Base-by-base conservation (phyloP, 2,113 vertebrate genomes). In the Tetraodon nigroviridis region DNA sequence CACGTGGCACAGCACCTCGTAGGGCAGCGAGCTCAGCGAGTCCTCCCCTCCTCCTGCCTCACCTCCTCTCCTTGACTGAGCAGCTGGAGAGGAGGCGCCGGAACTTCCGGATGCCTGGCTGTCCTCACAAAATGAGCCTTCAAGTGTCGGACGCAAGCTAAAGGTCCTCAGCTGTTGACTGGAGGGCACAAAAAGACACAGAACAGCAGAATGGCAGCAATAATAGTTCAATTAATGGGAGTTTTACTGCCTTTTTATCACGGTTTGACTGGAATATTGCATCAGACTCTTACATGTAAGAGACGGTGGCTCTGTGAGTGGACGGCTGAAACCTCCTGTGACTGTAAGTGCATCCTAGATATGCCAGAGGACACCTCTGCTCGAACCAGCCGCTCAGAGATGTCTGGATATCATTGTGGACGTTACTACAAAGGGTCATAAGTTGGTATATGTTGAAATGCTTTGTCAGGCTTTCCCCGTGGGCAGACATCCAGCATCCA, bases 331-430 rank as follows among this genome's bases (percentile, higher is more conserved):
- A 94, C 67, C 88, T 90, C 70, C 87, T 92, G 71, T 94, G 95
- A 69, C 88, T 89, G 84, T 93, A 97, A 46, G 94, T 93, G 76
- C 97, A 99, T 29, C 97, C 97, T 69, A 95, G 87, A 78, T 98
- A 98, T 14, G 95, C 88, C 0, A 99, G 87, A 0, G 97, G 97
- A 67, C 97, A 99, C n/a, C 95, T 89, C 63, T 93, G 93, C 76
- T 96, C 90, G 67, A 95, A 97, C 97, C 97, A 99, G n/a, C 94
- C 93, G 0, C 90, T 91, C 71, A 97, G 78, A 73, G 89, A 86
- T 0, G 90, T 93, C 86, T 97, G 94, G 67, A 99, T 95, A 75
- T 99, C 95, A 17, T 91, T 77, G 1, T 99, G 97, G 60, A 93
- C 90, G 0, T 98, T 98, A 80, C 92, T 88, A 74, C 2, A 41